A percentile compares a stretch with the other conserved stretches of the same genome.
phyloP scores from a whole-genome alignment of 2,113 vertebrate genomes.

The Odontophorus gujanensis region DNA sequence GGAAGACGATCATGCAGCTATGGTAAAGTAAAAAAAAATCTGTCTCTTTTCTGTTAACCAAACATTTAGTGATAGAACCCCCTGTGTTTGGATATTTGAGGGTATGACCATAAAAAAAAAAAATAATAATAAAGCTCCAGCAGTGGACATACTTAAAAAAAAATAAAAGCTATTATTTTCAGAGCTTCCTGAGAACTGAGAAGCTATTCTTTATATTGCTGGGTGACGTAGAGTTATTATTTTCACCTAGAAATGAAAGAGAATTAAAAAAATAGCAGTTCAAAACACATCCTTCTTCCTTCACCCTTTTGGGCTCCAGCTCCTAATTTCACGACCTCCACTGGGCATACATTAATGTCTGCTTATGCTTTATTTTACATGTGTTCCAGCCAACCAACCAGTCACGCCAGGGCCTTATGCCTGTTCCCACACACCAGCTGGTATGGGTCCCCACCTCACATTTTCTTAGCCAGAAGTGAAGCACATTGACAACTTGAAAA shows the following conservation, averaged over 20 bases:
- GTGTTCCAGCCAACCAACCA: background rate
- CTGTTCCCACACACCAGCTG: accelerated
- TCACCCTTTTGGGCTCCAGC: background rate
- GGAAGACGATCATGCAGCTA: background rate
- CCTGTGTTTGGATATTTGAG: background rate
- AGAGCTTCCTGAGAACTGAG: background rate
- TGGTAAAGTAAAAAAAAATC: background rate
- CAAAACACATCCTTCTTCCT: background rate
- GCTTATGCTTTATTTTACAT: background rate
- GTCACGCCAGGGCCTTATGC: background rate
- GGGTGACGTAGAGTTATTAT: background rate
- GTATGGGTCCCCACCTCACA: background rate
- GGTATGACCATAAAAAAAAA: background rate
- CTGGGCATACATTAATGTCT: background rate
- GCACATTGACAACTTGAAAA: background rate
- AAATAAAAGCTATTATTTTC: background rate
- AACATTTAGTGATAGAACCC: background rate
- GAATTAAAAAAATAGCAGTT: background rate
- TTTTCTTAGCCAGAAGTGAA: background rate
- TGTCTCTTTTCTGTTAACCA: background rate
- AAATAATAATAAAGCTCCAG: too few species aligned
- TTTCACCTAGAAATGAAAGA: background rate
- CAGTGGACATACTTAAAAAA: background rate
- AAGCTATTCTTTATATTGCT: background rate
- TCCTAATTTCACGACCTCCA: background rate